Evolutionary conservation across 2,797 vertebrate genomes (phyloP).

Genomic region (Chlorospingus semifuscus): DNA sequence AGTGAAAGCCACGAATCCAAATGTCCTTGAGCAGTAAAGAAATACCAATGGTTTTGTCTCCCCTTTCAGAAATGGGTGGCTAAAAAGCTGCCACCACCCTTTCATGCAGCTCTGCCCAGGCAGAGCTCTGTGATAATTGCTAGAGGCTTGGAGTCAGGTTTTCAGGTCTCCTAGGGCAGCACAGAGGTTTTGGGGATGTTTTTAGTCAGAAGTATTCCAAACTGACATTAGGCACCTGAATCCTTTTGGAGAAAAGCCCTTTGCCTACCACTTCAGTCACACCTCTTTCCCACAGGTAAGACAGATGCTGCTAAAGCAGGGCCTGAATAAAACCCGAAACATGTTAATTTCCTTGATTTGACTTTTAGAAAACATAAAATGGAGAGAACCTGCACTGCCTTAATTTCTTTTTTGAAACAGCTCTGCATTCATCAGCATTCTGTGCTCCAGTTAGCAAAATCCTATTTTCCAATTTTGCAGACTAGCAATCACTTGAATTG

Average conservation of each 20-base stretch:
- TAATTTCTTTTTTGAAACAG: not conserved
- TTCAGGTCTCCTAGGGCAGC: not conserved
- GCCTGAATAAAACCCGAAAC: not conserved
- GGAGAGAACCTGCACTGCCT: not conserved
- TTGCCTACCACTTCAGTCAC: not conserved
- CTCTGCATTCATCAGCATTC: not conserved
- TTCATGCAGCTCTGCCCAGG: not conserved
- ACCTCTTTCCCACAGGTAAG: not conserved
- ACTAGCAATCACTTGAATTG: not conserved
- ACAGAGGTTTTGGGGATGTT: not conserved
- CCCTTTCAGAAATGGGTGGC: not conserved
- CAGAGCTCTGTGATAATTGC: not conserved
- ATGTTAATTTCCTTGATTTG: not conserved
- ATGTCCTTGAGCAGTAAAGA: not conserved
- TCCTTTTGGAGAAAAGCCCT: not conserved
- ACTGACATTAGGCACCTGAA: not conserved
- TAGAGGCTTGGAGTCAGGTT: not conserved
- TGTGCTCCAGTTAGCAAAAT: not conserved
- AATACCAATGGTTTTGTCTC: not conserved
- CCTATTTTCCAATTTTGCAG: not conserved
- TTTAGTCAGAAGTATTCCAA: not conserved
- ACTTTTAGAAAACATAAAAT: not conserved
- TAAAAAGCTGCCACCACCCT: not conserved
- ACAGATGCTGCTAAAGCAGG: not conserved
- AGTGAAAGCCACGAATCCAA: not conserved